Base-by-base conservation (phyloP, 2,113 vertebrate genomes). In the Ceyx cyanopectus region DNA sequence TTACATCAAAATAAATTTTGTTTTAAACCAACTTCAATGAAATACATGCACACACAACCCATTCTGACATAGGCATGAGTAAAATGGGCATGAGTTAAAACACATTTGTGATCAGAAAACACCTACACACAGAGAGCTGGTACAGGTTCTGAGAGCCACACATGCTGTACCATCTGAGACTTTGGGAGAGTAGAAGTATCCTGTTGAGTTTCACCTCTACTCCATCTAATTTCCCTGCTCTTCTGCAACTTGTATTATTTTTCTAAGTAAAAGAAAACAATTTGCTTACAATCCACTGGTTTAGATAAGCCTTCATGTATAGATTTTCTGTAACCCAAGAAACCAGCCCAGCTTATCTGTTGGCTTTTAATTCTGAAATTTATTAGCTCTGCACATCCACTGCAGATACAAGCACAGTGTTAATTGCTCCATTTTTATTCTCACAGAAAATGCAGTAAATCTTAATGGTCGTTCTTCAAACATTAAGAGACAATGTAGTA, bases 391-490 rank as follows among this genome's bases (percentile, higher is more conserved):
- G 92, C 54, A 50, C 58, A 89, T 93, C 92, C 81, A 87, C 93
- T 97, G 96, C 83, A 95, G 94, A 96, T 97, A 96, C 95, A 97
- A 96, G 85, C 95, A 92, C 58, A 77, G 87, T 95, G 95, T 97
- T 98, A 98, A 98, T 97, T 98, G 97, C 97, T 97, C 92, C 94
- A 88, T 97, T 97, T 97, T 97, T 96, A 97, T 96, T 97, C 93
- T 97, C 87, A 89, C 70, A 72, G 96, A 94, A 97, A 97, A 96
- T 92, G 95, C n/a, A 92, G 93, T 98, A 97, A 98, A 98, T 98
- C 96, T 96, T 97, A 96, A 97, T 83, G 87, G 72, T 45, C 85
- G 10, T 92, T 63, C 68, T 95, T 97, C 83, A 85, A 78, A 95
- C 90, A 88, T n/a, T n/a, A n/a, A n/a, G n/a, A n/a, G n/a, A n/a